Percentiles rank a stretch among this genome's conserved stretches.
Conservation (phyloP, 2,888 invertebrate genomes). For the Hyles lineata region DNA sequence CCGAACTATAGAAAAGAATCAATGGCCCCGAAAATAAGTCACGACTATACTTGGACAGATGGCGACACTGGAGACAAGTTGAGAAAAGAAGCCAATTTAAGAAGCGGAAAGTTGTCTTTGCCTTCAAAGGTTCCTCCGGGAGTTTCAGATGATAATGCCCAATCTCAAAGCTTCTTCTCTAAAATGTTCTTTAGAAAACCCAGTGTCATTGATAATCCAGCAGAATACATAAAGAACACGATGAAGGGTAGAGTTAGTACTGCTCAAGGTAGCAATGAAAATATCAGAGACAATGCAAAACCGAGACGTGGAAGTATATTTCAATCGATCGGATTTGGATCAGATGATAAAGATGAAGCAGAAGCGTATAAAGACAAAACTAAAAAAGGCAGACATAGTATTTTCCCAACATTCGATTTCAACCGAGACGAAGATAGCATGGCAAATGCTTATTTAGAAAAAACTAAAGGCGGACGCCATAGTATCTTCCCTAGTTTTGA, state of each 20-base stretch:
- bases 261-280: constrained; percentile 61
- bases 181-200: constrained; percentile 66
- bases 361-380: constrained; percentile 73
- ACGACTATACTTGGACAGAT: constrained; percentile 89
- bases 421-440: constrained; percentile 62
- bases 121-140: constrained; percentile 57
- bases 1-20: constrained; percentile 76
- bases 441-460: constrained; percentile 62
- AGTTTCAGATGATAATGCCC: constrained; percentile 45
- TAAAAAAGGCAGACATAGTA: constrained; percentile 69
- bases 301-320: constrained; percentile 72
- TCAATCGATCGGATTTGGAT: constrained; percentile 61
- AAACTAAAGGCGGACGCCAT: constrained; percentile 64
- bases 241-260: constrained; percentile 65
- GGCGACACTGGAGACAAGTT: constrained; percentile 86
- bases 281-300: constrained; percentile 55
- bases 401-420: constrained; percentile 75
- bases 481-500: constrained; percentile 76
- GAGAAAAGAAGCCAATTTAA: constrained; percentile 78
- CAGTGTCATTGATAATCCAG: constrained; percentile 66
- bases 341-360: constrained; percentile 61
- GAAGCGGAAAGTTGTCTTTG: constrained; percentile 75
- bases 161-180: constrained; percentile 64
- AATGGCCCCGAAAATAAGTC: constrained; percentile 65
- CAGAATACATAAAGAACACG: constrained; percentile 69